These are phyloP conservation scores for Drosophila birchii DNA, from an alignment of 2,888 invertebrate species.

Conservation along the genomic window DNA sequence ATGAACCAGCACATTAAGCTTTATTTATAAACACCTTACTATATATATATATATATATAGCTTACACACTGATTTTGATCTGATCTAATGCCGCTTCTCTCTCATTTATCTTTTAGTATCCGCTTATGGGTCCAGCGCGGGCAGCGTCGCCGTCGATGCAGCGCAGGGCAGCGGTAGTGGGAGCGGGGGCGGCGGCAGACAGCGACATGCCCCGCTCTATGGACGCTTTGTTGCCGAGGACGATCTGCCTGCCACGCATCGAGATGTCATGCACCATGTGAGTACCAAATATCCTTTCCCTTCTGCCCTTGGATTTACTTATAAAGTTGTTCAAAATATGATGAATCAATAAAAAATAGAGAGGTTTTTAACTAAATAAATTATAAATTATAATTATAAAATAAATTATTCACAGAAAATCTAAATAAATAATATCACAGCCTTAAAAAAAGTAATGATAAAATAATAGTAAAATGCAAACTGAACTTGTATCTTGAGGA, in stretches of 20 bases:
- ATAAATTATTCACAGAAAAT: no score
- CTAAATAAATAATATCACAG: no score
- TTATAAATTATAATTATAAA: no score
- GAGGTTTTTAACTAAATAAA: no score
- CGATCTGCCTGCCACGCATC: slow-evolving; percentile 87
- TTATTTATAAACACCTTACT: background rate
- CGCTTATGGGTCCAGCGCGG: slow-evolving; percentile 85
- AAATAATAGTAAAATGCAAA: no score
- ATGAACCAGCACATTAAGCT: slow-evolving; percentile 55
- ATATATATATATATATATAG: slow-evolving; percentile 1
- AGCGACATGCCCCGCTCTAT: slow-evolving; percentile 93
- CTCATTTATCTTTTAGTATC: slow-evolving; percentile 75
- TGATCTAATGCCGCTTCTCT: background rate
- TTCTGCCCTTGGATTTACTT: no score
- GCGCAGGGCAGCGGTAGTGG: slow-evolving; percentile 65
- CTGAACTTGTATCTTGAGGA: no score
- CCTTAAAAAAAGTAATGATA: no score
- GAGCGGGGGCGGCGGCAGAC: slow-evolving; percentile 84
- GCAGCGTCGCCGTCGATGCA: slow-evolving; percentile 68
- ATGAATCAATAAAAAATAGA: no score
- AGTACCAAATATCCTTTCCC: slow-evolving; percentile 39
- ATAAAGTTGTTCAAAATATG: no score
- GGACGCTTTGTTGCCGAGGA: slow-evolving; percentile 96
- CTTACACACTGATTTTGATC: background rate
- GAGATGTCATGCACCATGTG: slow-evolving; percentile 85